phyloP scores from a whole-genome alignment of 2,888 invertebrate species.

The Chironomus tentans region DNA sequence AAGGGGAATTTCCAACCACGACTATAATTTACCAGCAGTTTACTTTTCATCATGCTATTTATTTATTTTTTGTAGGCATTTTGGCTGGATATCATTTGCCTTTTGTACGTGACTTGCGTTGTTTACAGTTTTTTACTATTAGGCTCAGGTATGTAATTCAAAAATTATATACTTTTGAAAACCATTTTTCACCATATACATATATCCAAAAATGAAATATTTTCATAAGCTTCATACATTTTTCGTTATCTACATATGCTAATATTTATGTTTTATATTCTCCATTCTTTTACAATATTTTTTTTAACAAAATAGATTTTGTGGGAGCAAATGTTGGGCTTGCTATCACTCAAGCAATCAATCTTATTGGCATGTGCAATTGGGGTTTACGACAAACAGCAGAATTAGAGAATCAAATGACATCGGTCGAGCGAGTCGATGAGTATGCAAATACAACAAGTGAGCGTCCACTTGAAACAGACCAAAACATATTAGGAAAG shows the following conservation, averaged over 20 bases:
- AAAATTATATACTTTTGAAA: background rate
- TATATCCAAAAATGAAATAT: no score
- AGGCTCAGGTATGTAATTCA: constrained; percentile 28
- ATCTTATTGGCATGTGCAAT: constrained; percentile 45
- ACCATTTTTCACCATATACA: background rate
- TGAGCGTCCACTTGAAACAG: constrained; percentile 37
- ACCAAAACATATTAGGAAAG: constrained; percentile 33
- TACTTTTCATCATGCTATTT: constrained; percentile 38
- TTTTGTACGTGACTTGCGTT: constrained; percentile 55
- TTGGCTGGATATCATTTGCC: constrained; percentile 60
- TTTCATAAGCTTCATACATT: no score
- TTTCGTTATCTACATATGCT: no score
- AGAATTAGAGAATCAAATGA: constrained; percentile 54
- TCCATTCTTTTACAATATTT: no score
- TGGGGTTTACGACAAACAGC: constrained; percentile 64
- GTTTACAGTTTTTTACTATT: constrained; percentile 56
- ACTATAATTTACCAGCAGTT: background rate
- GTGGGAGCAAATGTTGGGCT: constrained; percentile 45
- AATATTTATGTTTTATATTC: no score
- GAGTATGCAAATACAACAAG: constrained; percentile 51
- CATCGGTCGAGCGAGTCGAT: constrained; percentile 56
- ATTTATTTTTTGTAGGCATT: constrained; percentile 55
- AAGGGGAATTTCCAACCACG: background rate
- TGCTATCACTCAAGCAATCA: constrained; percentile 46
- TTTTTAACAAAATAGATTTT: constrained; percentile 25